Evolutionary conservation across 2,113 vertebrate species (phyloP).

Genomic region (Otus sunia): DNA sequence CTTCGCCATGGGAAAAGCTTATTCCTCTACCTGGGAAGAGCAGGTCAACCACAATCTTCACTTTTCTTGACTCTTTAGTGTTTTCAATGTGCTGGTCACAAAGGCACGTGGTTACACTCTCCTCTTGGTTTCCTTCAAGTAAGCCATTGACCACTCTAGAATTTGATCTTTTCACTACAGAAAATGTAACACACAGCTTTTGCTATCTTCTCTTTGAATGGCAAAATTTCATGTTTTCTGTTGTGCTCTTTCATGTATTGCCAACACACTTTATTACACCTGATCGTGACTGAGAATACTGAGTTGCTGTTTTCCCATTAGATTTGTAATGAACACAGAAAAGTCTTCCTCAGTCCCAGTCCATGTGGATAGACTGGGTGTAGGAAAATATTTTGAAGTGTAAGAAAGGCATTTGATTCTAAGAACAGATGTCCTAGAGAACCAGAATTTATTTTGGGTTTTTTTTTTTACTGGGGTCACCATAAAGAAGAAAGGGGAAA

Average conservation of each 20-base stretch:
- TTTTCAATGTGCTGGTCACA: background rate
- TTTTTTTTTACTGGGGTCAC: background rate
- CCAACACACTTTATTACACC: background rate
- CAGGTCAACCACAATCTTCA: background rate
- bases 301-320: background rate
- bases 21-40: background rate
- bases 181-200: background rate
- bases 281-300: background rate
- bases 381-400: background rate
- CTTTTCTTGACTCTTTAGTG: background rate
- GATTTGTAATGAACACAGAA: background rate
- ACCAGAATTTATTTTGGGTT: background rate
- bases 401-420: background rate
- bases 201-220: background rate
- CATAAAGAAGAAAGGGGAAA: background rate
- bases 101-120: accelerated
- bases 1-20: no score
- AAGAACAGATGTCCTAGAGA: background rate
- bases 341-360: background rate
- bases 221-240: background rate
- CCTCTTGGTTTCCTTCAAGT: background rate
- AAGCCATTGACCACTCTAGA: background rate
- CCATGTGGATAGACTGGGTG: background rate
- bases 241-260: background rate
- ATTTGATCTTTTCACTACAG: background rate